Evolutionary conservation across 2,888 invertebrate genomes (phyloP), one percentile per base, ranked within the genome.

Genomic region (Drosophila silvestris): DNA sequence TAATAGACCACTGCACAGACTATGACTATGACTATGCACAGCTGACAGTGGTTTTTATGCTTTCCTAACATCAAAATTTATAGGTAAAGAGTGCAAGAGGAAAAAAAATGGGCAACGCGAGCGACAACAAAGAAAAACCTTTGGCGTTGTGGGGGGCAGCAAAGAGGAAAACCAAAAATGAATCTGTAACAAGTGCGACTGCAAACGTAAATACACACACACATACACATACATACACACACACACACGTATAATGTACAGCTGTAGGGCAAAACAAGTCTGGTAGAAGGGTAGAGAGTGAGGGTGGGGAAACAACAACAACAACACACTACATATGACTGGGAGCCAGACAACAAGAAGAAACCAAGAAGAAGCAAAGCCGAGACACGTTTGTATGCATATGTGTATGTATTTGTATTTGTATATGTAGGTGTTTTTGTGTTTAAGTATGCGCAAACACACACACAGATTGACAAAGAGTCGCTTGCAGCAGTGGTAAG

Each of bases 171-270:
- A 59, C 60, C 41, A 60, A 70, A 73, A 73, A 60, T 62, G 71
- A 81, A 79, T 72, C 87, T 89, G 89, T 85, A 85, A 85, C 85
- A 85, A 85, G 89, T 85, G 85, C 74, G 80, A 57, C 63, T 57
- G 64, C 33, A 53, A 61, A 32, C 22, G 41, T 44, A 52, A 19
- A 37, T n/a, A 70, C 39, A 61, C 1, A 56, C 26, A 69, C 12
- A 58, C 33, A 19, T 14, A 63, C 37, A 26, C 22, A 53, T 32
- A 56, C 9, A 30, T 4, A 33, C 33, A 33, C 4, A 32, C 19
- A 52, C 9, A 70, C 39, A 57, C 19, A 35, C 14, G 6, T 51
- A 56, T 44, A 41, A 65, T 71, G 56, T 61, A 53, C 71, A 73
- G 68, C 77, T 77, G 77, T 69, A 51, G 32, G 53, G 65, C 68